Percentiles rank a stretch among this genome's conserved stretches.
phyloP scores from a whole-genome alignment of 2,888 invertebrate genomes.

The Argyresthia goedartella region DNA sequence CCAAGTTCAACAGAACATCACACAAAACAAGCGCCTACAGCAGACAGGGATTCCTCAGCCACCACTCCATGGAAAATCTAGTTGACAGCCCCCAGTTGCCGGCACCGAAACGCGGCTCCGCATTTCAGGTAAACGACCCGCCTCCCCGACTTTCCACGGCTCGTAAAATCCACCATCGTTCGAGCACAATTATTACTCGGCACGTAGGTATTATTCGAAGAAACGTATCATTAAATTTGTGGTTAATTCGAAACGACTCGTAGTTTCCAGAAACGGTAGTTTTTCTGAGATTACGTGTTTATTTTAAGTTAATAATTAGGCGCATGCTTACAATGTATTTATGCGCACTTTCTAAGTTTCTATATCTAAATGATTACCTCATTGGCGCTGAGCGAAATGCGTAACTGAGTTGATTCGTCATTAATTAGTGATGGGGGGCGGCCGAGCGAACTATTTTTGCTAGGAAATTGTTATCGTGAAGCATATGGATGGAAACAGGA shows the following conservation, averaged over 20 bases:
- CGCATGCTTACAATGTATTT: no score
- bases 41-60: constrained; percentile 63
- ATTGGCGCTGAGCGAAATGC: constrained; percentile 42
- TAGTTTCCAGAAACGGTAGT: no score
- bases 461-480: no score
- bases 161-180: no score
- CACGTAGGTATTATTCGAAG: no score
- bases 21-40: constrained; percentile 49
- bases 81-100: constrained; percentile 65
- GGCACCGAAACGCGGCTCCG: constrained; percentile 64
- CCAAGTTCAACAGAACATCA: constrained; percentile 53
- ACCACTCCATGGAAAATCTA: constrained; percentile 81
- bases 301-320: no score
- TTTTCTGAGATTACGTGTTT: no score
- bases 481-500: no score
- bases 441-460: no score
- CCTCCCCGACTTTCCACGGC: neutral
- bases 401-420: constrained; percentile 14
- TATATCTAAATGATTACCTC: constrained; percentile 34
- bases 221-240: no score
- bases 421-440: neutral
- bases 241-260: no score
- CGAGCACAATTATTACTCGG: no score
- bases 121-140: constrained; percentile 58
- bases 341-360: constrained; percentile 47